Evolutionary conservation across 2,113 vertebrate species (phyloP).

Genomic region (Panthera uncia): DNA sequence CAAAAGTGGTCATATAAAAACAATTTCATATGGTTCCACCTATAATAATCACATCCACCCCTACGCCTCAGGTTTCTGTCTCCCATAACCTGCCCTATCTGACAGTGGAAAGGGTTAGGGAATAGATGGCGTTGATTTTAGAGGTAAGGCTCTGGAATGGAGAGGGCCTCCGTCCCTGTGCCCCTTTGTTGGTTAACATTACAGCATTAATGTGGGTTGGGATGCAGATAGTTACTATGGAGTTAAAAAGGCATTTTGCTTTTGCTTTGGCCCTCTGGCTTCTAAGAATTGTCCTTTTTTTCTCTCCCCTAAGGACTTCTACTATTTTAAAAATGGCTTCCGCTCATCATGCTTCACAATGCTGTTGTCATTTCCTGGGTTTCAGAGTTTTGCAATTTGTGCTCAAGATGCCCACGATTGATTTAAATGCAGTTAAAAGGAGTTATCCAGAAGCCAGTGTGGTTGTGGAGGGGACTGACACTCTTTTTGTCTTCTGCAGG

Average conservation of each 20-base stretch:
- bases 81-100: neutral
- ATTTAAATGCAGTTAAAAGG: neutral
- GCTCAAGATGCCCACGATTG: neutral
- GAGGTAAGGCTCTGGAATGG: neutral
- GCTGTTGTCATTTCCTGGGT: neutral
- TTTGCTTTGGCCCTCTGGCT: neutral
- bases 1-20: neutral
- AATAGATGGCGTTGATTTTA: neutral
- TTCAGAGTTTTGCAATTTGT: neutral
- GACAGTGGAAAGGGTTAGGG: neutral
- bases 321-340: neutral
- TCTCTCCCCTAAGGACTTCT: neutral
- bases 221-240: neutral
- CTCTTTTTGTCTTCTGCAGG: neutral
- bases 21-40: neutral
- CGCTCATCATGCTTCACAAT: neutral
- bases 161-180: neutral
- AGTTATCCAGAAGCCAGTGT: neutral
- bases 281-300: neutral
- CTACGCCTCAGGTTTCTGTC: neutral
- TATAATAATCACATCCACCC: neutral
- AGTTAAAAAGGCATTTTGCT: neutral
- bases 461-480: neutral
- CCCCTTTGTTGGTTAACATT: neutral
- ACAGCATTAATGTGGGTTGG: neutral